Base-by-base conservation (phyloP, 2,888 invertebrate species). In the Drosophila rubida region DNA sequence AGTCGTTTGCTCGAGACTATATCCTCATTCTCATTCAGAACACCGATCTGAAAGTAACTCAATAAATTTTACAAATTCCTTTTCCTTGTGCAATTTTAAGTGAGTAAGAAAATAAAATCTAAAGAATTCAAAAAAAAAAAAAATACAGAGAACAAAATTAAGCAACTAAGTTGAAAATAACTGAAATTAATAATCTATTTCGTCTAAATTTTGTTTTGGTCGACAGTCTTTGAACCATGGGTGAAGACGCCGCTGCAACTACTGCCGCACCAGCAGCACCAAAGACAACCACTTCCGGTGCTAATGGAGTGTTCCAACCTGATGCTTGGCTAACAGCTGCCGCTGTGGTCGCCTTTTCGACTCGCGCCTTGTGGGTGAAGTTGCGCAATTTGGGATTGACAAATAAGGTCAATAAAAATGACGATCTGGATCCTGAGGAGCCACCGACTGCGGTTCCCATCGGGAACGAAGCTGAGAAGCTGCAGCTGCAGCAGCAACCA, bases 281-380 rank as follows among this genome's bases (percentile, higher is more conserved):
- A 8, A 22, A 14, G 11, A 37, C 61, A 0, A 39, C 51, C 19
- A 61, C 51, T 13, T 2, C 32, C 1, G 61, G 53, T 0, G 54
- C 61, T 11, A 19, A 19, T 13, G 48, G 9, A 5, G 2, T 22
- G 0, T 23, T 48, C 25, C 30, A 46, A 9, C 6, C 32, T 1
- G 41, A 54, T 13, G 46, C 48, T 7, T 62, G 54, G 48, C 16
- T 62, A 19, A 35, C 48, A 13, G 61, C 54, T 2, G 49, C 54
- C 3, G 62, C 54, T 2, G 72, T 57, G 6, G 59, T 58, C 5
- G 1, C 55, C 1, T 70, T 63, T 7, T 22, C 62, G 1, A 51
- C 66, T 16, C 42, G 37, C 6, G 72, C 53, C 14, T 23, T 72
- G 39, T 72, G 72, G 72, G 7, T 32, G 27, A 69, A 70, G 53